Base-by-base conservation (phyloP, 2,113 vertebrate species). In the Indicator indicator region DNA sequence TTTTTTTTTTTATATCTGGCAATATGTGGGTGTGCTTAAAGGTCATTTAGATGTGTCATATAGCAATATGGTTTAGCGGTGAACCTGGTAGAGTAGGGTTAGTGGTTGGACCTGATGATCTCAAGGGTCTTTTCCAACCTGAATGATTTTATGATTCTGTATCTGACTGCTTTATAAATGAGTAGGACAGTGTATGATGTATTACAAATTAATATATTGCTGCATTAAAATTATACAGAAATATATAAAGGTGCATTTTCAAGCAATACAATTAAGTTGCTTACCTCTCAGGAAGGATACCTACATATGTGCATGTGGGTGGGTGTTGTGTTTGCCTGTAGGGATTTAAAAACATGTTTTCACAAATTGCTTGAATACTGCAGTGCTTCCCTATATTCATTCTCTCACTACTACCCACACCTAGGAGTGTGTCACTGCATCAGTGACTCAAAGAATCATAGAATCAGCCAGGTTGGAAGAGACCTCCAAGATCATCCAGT, bases 261-360 rank as follows among this genome's bases (percentile, higher is more conserved):
- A 60, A 36, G 36, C 4, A 7, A 64, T 14, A 11, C 4, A 81
- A 40, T 62, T 56, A 46, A 13, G 3, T 7, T 23, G 46, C 36
- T 74, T 78, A 18, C 5, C 9, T 52, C 5, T 27, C 70, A 80
- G 69, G 38, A 54, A 62, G 3, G 11, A 65, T 11, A 9, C 6
- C 3, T 46, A 8, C 3, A 4, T 14, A 5, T 17, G 15, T 11
- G 9, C 7, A 0, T 0, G 1, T 28, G 42, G 2, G 19, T 23
- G 3, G 20, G 23, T 28, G 23, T 21, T 81, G 28, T 12, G 2
- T 50, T 69, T 38, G 3, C 17, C 9, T 33, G 8, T 6, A 46
- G 23, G 28, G 30, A 8, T 42, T 23, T 80, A 21, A 59, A 48
- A 73, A 30, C 4, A 65, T 5, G 44, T 9, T 46, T 67, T 33